Evolutionary conservation across 92 coral and sea anemone genomes (phyloP).

Genomic region (Epizoanthus stellaris): DNA sequence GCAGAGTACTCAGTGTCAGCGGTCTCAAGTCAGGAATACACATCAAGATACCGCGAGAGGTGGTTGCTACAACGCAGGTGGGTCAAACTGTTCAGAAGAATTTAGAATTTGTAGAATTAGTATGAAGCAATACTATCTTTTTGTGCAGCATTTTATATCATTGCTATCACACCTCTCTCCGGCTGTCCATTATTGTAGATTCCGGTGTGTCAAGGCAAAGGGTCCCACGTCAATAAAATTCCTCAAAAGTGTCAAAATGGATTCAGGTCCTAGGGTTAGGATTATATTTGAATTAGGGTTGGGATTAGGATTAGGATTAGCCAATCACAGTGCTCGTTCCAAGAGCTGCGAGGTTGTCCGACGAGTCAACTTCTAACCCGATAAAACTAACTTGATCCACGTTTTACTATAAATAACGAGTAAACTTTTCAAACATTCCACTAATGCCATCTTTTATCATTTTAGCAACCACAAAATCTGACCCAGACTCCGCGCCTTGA

Average conservation of each 20-base stretch:
- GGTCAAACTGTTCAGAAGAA: background rate
- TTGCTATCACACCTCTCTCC: too few species aligned
- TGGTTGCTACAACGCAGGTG: slow-evolving; percentile 12
- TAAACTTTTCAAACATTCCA: background rate
- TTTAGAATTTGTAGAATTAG: background rate
- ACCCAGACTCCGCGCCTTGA: slow-evolving; percentile 56
- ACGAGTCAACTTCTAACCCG: background rate
- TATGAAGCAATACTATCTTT: background rate
- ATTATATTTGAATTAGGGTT: too few species aligned
- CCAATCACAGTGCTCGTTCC: too few species aligned
- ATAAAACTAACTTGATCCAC: background rate
- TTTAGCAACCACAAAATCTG: slow-evolving; percentile 62
- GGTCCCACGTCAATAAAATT: too few species aligned
- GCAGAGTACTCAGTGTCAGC: slow-evolving; percentile 54
- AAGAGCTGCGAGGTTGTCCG: too few species aligned
- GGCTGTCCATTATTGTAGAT: too few species aligned
- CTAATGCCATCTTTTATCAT: background rate
- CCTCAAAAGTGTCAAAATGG: too few species aligned
- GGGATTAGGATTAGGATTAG: too few species aligned
- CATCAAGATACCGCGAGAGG: slow-evolving; percentile 62
- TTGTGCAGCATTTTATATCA: too few species aligned
- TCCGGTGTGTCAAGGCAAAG: too few species aligned
- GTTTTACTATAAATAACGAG: background rate
- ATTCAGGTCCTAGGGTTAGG: too few species aligned
- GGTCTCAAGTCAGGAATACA: slow-evolving; percentile 67